phyloP scores from a whole-genome alignment of 2,888 invertebrate species.

The Andrena minutula region DNA sequence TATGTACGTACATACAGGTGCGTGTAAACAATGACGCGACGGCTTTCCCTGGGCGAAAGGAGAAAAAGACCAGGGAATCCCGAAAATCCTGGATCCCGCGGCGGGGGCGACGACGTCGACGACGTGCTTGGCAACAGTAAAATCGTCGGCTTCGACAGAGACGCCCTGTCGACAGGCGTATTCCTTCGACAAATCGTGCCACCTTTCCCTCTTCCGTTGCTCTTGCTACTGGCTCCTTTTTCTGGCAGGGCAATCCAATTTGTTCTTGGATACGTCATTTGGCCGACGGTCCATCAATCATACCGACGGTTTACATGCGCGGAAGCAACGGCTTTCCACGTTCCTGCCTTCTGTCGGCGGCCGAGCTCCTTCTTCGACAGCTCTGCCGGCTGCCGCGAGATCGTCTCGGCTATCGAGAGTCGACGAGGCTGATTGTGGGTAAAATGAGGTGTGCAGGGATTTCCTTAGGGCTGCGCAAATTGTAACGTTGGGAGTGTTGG shows the following conservation, averaged over 20 bases:
- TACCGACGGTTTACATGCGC: slow-evolving; percentile 45
- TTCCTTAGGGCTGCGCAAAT: no score
- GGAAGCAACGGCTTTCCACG: slow-evolving; percentile 17
- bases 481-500: no score
- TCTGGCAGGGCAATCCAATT: slow-evolving; percentile 66
- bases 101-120: slow-evolving; percentile 44
- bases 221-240: slow-evolving; percentile 23
- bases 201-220: slow-evolving; percentile 35
- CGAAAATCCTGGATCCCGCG: slow-evolving; percentile 65
- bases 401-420: background rate
- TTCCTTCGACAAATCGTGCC: slow-evolving; percentile 72
- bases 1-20: slow-evolving; percentile 73
- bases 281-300: slow-evolving; percentile 65
- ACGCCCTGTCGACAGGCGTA: slow-evolving; percentile 68
- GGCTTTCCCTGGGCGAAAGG: slow-evolving; percentile 26
- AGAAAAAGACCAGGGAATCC: slow-evolving; percentile 57
- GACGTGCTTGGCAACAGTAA: slow-evolving; percentile 73
- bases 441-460: background rate
- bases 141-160: slow-evolving; percentile 60
- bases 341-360: background rate
- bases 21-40: slow-evolving; percentile 76
- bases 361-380: background rate
- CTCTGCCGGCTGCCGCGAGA: background rate
- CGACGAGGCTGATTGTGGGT: background rate
- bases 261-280: slow-evolving; percentile 64